Base-by-base conservation (phyloP, 1,140 invertebrate genomes). In the Drosophila persimilis region DNA sequence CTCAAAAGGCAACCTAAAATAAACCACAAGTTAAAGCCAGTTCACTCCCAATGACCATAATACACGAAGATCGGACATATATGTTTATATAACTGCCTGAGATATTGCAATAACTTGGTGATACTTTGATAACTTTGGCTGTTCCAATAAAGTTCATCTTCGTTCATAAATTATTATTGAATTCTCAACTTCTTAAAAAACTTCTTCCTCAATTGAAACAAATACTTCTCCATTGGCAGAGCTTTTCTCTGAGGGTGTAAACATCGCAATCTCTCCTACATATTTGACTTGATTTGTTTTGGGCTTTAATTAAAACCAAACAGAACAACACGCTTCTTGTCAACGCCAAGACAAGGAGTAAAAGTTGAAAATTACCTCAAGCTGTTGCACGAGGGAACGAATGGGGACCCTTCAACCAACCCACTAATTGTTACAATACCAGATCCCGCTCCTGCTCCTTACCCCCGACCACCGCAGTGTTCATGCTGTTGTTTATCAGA, bases 311-410 rank as follows among this genome's bases (percentile, higher is more conserved):
- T 86, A 86, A 86, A 86, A 86, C 74, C 78, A 86, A 86, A 86
- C 83, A 86, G 77, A 70, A 64, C 65, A 78, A 73, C 67, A 84
- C 62, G 73, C 75, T 69, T 76, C 45, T 80, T 85, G 80, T 85
- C 83, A 86, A 75, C 78, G 78, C 76, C 77, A 71, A 80, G 57
- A 45, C 60, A 58, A 41, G 41, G 50, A 56, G 39, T 51, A 62
- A 78, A 88, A 86, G 71, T 88, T 88, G 78, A 88, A 89, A 86
- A 86, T 86, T 86, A 86, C 83, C 83, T 88, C 83, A 86, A 86
- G 83, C 83, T 86, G 83, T 86, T 86, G 84, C 83, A 83, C 35
- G 11, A 13, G 4, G 11, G 35, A 13, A 26, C 46, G 26, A 59
- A 26, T 4, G 24, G 5, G 24, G 5, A 26, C 61, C 51, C 59